Conservation (phyloP, 2,113 vertebrate genomes). For the Edolisoma coerulescens region DNA sequence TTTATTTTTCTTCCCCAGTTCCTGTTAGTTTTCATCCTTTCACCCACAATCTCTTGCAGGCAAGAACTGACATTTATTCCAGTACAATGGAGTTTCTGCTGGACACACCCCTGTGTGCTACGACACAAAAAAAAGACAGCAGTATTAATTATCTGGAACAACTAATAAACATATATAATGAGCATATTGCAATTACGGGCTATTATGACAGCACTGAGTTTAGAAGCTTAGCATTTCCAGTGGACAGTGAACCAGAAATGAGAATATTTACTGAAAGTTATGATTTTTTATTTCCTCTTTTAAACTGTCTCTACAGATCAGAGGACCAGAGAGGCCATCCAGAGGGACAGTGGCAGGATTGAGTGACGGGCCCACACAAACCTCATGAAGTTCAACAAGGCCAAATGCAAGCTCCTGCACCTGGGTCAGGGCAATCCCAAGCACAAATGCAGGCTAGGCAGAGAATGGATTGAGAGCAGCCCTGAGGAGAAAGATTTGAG, state of each 20-base stretch:
- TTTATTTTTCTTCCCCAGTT: not conserved
- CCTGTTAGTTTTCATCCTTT: not conserved
- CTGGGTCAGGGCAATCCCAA: not conserved
- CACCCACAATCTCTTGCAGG: accelerated
- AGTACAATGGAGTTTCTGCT: not conserved
- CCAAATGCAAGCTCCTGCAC: not conserved
- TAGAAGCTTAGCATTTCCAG: not conserved
- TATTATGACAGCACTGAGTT: not conserved
- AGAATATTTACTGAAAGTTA: not conserved
- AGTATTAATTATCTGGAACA: not conserved
- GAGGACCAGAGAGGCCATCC: not conserved
- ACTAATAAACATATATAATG: not conserved
- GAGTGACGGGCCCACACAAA: not conserved
- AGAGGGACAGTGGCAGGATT: not conserved
- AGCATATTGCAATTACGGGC: not conserved
- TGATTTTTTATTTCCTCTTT: not conserved
- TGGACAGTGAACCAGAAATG: not conserved
- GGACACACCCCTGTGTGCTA: not conserved
- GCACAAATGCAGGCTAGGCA: not conserved
- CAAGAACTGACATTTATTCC: not conserved
- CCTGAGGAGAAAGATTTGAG: not conserved
- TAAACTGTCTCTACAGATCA: not conserved
- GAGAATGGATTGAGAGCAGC: not conserved
- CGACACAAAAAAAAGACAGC: not conserved
- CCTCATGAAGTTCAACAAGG: not conserved